phyloP scores from a whole-genome alignment of 2,888 invertebrate genomes.

The Octonoba sinensis region DNA sequence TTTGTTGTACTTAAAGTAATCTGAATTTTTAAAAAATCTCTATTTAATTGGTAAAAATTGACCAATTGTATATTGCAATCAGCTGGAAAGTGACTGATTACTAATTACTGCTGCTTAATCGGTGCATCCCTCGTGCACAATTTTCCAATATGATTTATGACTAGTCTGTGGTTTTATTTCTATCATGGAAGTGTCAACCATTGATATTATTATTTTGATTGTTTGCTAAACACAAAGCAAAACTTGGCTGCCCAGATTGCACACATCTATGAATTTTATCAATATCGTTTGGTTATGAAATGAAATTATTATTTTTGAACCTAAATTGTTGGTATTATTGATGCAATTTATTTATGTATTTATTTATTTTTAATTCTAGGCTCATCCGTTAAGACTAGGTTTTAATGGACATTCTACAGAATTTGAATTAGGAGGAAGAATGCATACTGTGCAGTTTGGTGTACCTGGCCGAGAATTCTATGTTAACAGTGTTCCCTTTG shows the following conservation, averaged over 20 bases:
- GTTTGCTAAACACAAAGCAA: background rate
- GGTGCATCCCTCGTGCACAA: no score
- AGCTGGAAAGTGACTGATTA: no score
- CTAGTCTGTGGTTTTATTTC: background rate
- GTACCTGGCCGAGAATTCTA: conserved; percentile 66
- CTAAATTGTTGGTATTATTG: background rate
- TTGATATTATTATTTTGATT: background rate
- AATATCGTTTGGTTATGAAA: no score
- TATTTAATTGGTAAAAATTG: no score
- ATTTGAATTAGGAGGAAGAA: conserved; percentile 54
- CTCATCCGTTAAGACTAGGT: conserved; percentile 34
- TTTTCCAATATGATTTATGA: background rate
- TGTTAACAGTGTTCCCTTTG: conserved; percentile 83
- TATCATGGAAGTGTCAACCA: background rate
- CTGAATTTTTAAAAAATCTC: no score
- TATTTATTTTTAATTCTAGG: conserved; percentile 14
- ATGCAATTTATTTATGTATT: background rate
- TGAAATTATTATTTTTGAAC: no score
- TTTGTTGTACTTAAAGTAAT: no score
- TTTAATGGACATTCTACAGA: conserved; percentile 44
- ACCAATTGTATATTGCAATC: no score
- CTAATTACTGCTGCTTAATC: no score
- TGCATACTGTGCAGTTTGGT: conserved; percentile 65
- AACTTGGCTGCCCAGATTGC: no score
- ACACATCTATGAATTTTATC: no score